A percentile compares a stretch with the other conserved stretches of the same genome.
These are phyloP conservation scores for Hedychridium roseum DNA, from an alignment of 2,888 invertebrate species.

Conservation along the genomic window DNA sequence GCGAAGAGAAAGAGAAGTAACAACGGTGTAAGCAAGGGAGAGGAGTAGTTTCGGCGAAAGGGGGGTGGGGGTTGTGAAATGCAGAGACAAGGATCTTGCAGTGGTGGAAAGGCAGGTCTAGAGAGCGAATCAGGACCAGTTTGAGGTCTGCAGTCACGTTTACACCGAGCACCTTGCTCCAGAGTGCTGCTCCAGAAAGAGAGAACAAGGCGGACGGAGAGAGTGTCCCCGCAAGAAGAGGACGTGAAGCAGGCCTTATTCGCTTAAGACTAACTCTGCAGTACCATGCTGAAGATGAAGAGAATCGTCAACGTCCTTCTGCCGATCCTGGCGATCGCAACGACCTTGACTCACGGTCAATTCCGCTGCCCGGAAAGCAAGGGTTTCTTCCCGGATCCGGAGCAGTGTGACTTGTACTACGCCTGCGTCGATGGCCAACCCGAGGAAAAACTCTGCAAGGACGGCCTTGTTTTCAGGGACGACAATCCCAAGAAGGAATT, in stretches of 20 bases:
- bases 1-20: constrained; percentile 20
- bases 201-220: constrained; percentile 1
- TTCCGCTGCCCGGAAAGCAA: constrained; percentile 77
- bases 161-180: constrained; percentile 43
- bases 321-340: constrained; percentile 2
- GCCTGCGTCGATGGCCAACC: constrained; percentile 73
- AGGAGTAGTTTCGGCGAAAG: constrained; percentile 51
- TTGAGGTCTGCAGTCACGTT: constrained; percentile 44
- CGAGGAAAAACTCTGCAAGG: constrained; percentile 77
- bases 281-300: constrained; percentile 1
- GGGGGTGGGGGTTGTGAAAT: constrained; percentile 52
- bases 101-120: constrained; percentile 50
- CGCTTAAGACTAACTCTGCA: constrained; percentile 3
- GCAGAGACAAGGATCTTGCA: constrained; percentile 41
- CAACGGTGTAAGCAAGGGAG: constrained; percentile 16
- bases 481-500: constrained; percentile 76
- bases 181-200: constrained; percentile 21
- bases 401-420: constrained; percentile 83
- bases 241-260: not conserved
- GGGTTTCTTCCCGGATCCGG: constrained; percentile 78
- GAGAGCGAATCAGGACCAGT: constrained; percentile 56
- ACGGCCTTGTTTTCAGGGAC: constrained; percentile 80
- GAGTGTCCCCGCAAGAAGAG: constrained; percentile 2
- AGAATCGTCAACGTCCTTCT: constrained; percentile 5
- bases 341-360: constrained; percentile 38